Percentiles rank a stretch among this genome's conserved stretches.
Conservation (phyloP, 2,113 vertebrate species). For the Tetrax tetrax region DNA sequence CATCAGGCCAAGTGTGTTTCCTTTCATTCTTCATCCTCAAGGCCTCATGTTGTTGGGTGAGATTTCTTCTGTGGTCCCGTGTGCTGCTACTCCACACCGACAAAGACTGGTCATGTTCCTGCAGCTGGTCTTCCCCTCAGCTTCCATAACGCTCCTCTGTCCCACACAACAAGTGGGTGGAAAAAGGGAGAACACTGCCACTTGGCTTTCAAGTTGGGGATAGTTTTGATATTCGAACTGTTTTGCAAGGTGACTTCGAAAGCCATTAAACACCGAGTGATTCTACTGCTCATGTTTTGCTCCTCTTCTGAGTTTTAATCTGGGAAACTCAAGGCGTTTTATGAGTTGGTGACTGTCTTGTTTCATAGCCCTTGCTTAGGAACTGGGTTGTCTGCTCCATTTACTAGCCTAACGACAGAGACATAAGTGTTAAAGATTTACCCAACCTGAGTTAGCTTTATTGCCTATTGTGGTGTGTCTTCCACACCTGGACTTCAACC, state of each 20-base stretch:
- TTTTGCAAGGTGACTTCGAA: background rate
- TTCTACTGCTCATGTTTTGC: background rate
- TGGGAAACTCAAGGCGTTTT: background rate
- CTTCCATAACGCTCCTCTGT: background rate
- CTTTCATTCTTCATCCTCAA: background rate
- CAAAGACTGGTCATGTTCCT: background rate
- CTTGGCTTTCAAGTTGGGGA: background rate
- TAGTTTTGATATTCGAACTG: background rate
- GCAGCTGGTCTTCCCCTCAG: background rate
- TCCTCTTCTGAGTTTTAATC: background rate
- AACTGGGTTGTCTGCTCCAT: background rate
- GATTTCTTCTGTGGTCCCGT: background rate
- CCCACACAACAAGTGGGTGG: background rate
- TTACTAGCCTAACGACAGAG: background rate
- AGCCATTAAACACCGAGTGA: conserved; percentile 26
- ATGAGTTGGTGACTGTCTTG: background rate
- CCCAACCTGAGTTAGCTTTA: background rate
- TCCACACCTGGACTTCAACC: background rate
- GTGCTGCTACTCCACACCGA: background rate
- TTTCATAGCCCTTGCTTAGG: background rate
- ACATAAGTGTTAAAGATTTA: background rate
- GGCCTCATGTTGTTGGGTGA: background rate
- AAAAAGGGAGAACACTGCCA: background rate
- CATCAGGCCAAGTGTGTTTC: background rate
- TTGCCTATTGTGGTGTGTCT: background rate